Conservation (phyloP, 2,797 vertebrate genomes). For the Crenuchus spilurus region DNA sequence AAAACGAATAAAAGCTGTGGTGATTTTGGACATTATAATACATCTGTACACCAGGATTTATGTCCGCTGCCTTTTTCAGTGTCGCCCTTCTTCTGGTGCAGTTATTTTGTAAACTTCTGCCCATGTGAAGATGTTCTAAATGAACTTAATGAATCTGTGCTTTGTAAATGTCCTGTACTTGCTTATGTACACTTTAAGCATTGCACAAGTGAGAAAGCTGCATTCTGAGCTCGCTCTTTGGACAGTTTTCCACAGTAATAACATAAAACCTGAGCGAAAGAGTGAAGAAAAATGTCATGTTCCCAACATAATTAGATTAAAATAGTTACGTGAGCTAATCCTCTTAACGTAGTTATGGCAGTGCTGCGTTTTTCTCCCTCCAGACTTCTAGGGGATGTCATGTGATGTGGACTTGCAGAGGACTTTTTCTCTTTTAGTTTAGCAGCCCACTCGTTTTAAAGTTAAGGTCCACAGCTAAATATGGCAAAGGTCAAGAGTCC, state of each 20-base stretch:
- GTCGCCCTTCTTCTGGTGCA: neutral
- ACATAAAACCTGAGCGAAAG: slow-evolving; percentile 23
- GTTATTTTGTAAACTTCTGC: neutral
- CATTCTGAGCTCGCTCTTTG: neutral
- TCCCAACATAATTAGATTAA: slow-evolving; percentile 72
- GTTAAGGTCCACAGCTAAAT: no score
- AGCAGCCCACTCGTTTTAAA: no score
- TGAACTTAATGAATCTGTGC: neutral
- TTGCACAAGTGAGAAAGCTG: neutral
- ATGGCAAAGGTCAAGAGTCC: neutral
- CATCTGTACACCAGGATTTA: no score
- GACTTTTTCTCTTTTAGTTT: slow-evolving; percentile 8
- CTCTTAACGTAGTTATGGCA: slow-evolving; percentile 69
- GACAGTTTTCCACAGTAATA: neutral
- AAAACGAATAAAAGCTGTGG: no score
- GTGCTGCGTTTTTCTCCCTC: slow-evolving; percentile 46
- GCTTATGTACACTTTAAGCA: neutral
- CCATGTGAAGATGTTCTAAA: neutral
- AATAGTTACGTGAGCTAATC: slow-evolving; percentile 73
- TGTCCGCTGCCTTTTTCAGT: no score
- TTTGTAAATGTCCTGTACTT: neutral
- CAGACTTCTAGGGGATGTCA: slow-evolving; percentile 56
- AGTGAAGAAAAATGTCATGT: slow-evolving; percentile 49
- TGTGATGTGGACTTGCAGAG: slow-evolving; percentile 58
- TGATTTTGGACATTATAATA: no score